A percentile compares a stretch with the other conserved stretches of the same genome.
Evolutionary conservation across 2,888 invertebrate species (phyloP).

Genomic region (Eumacrocentrus americanus): DNA sequence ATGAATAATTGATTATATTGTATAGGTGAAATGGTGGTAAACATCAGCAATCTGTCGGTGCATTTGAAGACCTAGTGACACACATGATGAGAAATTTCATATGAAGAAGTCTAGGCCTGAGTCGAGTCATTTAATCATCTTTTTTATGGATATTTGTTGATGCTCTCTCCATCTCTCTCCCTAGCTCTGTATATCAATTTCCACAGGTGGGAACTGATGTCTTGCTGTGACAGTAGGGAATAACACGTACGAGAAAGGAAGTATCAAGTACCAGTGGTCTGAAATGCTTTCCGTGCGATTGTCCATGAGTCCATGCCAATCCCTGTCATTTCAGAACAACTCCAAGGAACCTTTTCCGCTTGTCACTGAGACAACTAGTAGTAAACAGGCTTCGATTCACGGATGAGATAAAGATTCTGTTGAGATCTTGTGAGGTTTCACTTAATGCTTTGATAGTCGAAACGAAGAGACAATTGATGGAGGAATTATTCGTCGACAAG

Average conservation of each 20-base stretch:
- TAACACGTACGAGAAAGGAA: background rate
- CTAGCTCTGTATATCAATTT: background rate
- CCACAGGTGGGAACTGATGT: background rate
- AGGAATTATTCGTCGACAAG: no score
- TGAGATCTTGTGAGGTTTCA: no score
- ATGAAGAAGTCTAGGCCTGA: background rate
- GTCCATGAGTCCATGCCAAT: no score
- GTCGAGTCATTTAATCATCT: constrained; percentile 1
- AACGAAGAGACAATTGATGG: no score
- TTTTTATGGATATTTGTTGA: no score
- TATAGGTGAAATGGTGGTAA: constrained; percentile 4
- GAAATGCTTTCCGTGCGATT: constrained; percentile 3
- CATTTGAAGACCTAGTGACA: constrained; percentile 22
- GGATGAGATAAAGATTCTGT: no score
- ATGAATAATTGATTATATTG: background rate
- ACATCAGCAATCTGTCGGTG: background rate
- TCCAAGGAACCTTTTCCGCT: no score
- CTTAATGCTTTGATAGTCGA: no score
- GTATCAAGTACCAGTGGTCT: background rate
- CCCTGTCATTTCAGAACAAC: no score
- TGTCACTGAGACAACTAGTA: no score
- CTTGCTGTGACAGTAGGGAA: no score
- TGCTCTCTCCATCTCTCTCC: background rate
- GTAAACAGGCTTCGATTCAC: no score
- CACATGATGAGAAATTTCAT: constrained; percentile 25